Percentiles rank a stretch among this genome's conserved stretches.
Conservation (phyloP, 2,797 vertebrate species). For the Spizella passerina region DNA sequence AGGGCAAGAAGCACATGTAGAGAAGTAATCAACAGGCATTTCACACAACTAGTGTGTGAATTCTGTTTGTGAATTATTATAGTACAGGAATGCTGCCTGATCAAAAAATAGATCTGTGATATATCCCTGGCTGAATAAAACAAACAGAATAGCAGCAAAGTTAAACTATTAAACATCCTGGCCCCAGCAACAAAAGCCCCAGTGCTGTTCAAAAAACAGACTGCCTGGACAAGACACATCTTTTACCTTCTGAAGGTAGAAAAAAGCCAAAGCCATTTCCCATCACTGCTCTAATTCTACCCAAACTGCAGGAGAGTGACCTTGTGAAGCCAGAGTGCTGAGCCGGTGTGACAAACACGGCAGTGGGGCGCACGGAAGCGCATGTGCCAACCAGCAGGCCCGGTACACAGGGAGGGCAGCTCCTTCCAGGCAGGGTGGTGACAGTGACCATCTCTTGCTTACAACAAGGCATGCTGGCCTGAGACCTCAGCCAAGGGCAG, state of each 20-base stretch:
- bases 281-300: not conserved
- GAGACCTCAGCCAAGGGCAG: not conserved
- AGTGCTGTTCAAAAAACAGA: rapidly evolving
- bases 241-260: not conserved
- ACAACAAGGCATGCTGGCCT: not conserved
- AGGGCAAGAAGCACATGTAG: not conserved
- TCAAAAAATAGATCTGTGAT: not conserved
- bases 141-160: not conserved
- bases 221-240: not conserved
- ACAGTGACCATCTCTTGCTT: not conserved
- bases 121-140: not conserved
- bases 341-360: rapidly evolving
- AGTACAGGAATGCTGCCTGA: not conserved
- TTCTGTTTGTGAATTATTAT: not conserved
- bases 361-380: rapidly evolving
- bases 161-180: not conserved
- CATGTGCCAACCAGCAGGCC: not conserved
- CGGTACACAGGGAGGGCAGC: not conserved
- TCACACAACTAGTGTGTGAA: not conserved
- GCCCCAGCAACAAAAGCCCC: not conserved
- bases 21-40: not conserved
- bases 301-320: not conserved
- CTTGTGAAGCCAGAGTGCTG: rapidly evolving
- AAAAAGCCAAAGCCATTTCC: not conserved
- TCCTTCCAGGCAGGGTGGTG: not conserved